phyloP scores from a whole-genome alignment of 1,140 invertebrate genomes.

The Meteorus sp. region DNA sequence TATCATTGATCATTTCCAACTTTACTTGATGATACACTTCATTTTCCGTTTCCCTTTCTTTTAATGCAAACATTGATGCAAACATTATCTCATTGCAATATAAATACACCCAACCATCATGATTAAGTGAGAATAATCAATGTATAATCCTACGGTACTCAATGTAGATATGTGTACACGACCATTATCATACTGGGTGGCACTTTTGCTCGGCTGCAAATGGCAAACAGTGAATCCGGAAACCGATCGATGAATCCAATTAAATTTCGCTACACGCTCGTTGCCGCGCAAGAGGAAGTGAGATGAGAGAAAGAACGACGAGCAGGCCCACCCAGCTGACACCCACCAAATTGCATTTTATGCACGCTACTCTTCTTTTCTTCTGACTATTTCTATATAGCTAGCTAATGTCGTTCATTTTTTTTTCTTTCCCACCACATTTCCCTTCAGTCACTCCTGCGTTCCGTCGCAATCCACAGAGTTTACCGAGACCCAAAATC shows the following conservation, averaged over 20 bases:
- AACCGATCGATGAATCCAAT: conserved; percentile 56
- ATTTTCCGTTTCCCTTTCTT: too few relatives aligned
- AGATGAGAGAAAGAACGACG: conserved; percentile 18
- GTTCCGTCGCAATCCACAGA: not conserved
- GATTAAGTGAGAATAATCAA: not conserved
- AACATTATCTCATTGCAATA: not conserved
- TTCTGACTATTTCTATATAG: not conserved
- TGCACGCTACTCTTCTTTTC: conserved; percentile 17
- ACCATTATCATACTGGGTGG: not conserved
- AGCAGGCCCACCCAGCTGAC: conserved; percentile 29
- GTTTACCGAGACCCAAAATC: conserved; percentile 10
- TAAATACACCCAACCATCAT: not conserved
- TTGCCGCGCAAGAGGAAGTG: not conserved
- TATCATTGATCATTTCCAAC: too few relatives aligned
- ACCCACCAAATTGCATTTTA: conserved; percentile 46
- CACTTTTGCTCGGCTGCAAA: conserved; percentile 1
- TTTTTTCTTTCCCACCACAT: not conserved
- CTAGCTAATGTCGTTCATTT: not conserved
- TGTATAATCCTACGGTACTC: not conserved
- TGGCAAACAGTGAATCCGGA: conserved; percentile 41
- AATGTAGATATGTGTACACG: not conserved
- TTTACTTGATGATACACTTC: too few relatives aligned
- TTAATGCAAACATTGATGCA: too few relatives aligned
- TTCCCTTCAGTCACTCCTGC: not conserved
- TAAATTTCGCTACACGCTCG: conserved; percentile 48